Base-by-base conservation (phyloP, 2,797 vertebrate species). In the Oryzias dopingdopingensis region DNA sequence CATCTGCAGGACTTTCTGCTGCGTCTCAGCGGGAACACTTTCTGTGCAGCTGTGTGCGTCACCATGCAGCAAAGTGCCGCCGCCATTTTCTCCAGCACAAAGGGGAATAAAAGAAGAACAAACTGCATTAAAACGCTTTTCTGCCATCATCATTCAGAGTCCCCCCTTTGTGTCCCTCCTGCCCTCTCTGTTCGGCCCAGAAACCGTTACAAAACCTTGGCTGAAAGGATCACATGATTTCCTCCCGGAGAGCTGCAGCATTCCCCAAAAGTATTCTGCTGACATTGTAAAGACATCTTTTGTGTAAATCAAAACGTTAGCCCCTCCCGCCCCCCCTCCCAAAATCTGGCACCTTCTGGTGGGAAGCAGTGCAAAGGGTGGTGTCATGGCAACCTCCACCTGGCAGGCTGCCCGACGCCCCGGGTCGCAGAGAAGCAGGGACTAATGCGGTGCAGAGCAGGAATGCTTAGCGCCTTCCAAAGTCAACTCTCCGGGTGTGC, bases 251-350 rank as follows among this genome's bases (percentile, higher is more conserved):
- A 91, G 91, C 86, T 89, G 92, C 90, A 90, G 88, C 92, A 91
- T 95, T 96, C 93, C 93, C 91, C 92, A 88, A 92, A 93, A 93
- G 91, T 90, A 91, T 94, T 96, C 92, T 93, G 93, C 94, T 94
- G 94, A 96, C 93, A 91, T 86, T 92, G 94, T 93, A 88, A 95
- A 95, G 95, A 94, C 92, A 93, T 94, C 94, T 96, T 96, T 96
- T 96, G 93, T 97, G 94, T 94, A 89, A 91, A 94, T 93, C 92
- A 92, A 93, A 96, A 93, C 80, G 91, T 92, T 92, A 92, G 92
- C 94, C 90, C 89, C 91, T 90, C 88, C 90, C 87, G 91, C 91
- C 92, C 89, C 89, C 91, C 45, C 14, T 69, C 66, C 77, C 56
- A 93, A 93, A 94, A 94, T 89, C 90, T 92, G 93, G 92, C 92